Evolutionary conservation across 2,888 invertebrate genomes (phyloP).

Genomic region (Campaea margaritaria): DNA sequence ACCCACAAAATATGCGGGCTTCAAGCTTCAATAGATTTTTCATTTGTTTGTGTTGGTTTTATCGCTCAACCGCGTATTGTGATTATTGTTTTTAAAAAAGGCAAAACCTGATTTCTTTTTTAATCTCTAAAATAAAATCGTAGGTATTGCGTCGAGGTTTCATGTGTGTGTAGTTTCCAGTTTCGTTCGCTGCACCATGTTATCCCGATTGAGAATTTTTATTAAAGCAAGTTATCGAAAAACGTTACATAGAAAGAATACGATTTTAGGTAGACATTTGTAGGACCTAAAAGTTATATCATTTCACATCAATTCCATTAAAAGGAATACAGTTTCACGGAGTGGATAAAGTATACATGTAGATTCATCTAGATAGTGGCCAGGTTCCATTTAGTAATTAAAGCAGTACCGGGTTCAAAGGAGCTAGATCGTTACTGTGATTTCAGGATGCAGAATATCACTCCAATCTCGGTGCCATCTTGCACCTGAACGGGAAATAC

Average conservation of each 20-base stretch:
- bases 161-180: too few relatives aligned
- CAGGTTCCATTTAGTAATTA: slow-evolving; percentile 30
- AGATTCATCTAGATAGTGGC: slow-evolving; percentile 15
- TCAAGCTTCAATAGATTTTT: slow-evolving; percentile 15
- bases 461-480: slow-evolving; percentile 97
- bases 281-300: background rate
- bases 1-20: slow-evolving; percentile 9
- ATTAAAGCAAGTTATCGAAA: too few relatives aligned
- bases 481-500: slow-evolving; percentile 96
- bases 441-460: slow-evolving; percentile 94
- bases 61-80: slow-evolving; percentile 6
- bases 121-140: slow-evolving; percentile 15
- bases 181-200: too few relatives aligned
- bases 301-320: background rate
- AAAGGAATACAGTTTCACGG: background rate
- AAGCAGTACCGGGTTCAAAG: slow-evolving; percentile 12
- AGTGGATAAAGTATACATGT: background rate
- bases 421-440: slow-evolving; percentile 40
- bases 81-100: slow-evolving; percentile 16
- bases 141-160: background rate
- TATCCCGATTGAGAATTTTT: too few relatives aligned
- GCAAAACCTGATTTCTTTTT: slow-evolving; percentile 6
- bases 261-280: background rate
- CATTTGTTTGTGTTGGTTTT: slow-evolving; percentile 17
- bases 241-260: too few relatives aligned